Evolutionary conservation across 37 sponge, comb jelly and placozoan species (phyloP), one percentile per base, ranked within the genome.

Genomic region (Tethya wilhelma): DNA sequence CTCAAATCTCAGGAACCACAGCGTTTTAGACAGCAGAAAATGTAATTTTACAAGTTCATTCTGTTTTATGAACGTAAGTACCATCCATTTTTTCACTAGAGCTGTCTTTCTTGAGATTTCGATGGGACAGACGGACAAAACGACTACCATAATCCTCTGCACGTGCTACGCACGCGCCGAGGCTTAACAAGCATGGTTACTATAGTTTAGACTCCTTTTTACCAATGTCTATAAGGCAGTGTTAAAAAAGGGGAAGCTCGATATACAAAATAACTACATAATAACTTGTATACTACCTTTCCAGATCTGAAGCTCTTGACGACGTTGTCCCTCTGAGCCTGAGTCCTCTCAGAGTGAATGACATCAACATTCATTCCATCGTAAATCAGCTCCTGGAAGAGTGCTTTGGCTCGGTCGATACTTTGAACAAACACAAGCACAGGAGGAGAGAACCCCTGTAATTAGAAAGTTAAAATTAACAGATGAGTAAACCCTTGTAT

Each of bases 361-460:
- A 96, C 96, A 19, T 95, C 99, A 28, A 91, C 94, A 44, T 93
- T 95, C 42, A 96, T 77, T 19, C 92, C 93, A 63, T 96, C 92
- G 55, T 96, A 93, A 38, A 96, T 88, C 56, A 98, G 85, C 84
- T 98, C 99, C 22, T 95, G 94, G 41, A 93, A 95, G 42, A 98
- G 83, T 44, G 93, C 95, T 82, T 93, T 95, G 11, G 99, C 99
- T 32, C 99, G 67, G 49, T 98, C 99, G 5, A 87, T 93, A 25
- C 92, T 85, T 74, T 98, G 94, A 17, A 95, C 90, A 80, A 98
- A 98, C 44, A 98, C 90, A 44, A 98, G 86, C 79, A 95, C 71
- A 20, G 99, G 99, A 8, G 96, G 99, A 40, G 73, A 63, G 41
- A 98, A 91, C 0, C 93, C 97, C 90, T 94, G 75, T 2, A 71